A percentile compares a stretch with the other conserved stretches of the same genome.
phyloP scores from a whole-genome alignment of 2,113 vertebrate genomes.

The Oncorhynchus kisutch region DNA sequence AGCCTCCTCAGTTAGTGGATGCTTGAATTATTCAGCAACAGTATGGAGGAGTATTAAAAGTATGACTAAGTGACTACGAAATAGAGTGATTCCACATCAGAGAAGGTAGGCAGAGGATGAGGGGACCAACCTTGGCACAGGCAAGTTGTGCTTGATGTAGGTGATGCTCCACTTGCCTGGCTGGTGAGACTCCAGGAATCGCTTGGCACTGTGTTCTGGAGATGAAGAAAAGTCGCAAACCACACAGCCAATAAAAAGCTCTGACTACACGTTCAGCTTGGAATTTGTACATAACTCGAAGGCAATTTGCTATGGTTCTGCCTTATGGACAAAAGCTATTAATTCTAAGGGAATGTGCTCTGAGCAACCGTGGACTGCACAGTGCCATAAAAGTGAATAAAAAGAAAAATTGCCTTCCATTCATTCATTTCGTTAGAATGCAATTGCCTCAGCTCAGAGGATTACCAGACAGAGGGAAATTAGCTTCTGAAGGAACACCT shows the following conservation, averaged over 20 bases:
- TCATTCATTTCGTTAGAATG: neutral
- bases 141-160: slow-evolving; percentile 81
- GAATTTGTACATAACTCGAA: neutral
- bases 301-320: neutral
- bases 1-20: neutral
- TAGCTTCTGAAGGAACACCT: neutral
- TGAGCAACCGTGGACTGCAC: neutral
- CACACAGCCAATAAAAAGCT: neutral
- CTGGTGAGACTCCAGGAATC: slow-evolving; percentile 81
- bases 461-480: neutral
- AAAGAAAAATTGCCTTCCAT: neutral
- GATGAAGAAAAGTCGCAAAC: neutral
- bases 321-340: neutral
- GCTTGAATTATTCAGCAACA: neutral
- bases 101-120: too few species aligned
- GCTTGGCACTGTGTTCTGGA: slow-evolving; percentile 93
- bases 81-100: neutral
- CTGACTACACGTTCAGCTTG: too few species aligned
- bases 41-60: slow-evolving; percentile 2
- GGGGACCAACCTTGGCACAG: slow-evolving; percentile 86
- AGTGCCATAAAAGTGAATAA: neutral
- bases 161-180: slow-evolving; percentile 87
- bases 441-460: slow-evolving; percentile 1
- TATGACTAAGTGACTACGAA: too few species aligned
- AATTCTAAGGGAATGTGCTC: neutral